A percentile compares a stretch with the other conserved stretches of the same genome.
These are phyloP conservation scores for Mungos mungo DNA, from an alignment of 2,113 vertebrate species.

Conservation along the genomic window DNA sequence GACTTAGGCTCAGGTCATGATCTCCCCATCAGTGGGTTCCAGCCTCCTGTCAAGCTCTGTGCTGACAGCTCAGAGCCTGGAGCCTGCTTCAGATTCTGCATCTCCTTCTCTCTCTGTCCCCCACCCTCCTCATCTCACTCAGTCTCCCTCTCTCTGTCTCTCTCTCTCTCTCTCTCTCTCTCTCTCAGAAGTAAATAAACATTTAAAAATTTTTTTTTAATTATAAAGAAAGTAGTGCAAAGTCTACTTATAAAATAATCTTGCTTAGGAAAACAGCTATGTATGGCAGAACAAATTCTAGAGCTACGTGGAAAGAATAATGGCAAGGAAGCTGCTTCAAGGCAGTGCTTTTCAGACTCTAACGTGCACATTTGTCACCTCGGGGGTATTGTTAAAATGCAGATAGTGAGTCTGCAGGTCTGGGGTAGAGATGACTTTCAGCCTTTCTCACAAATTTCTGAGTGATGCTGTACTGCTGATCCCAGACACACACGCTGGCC, in stretches of 20 bases:
- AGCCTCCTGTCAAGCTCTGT: too few species aligned
- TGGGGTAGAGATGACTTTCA: not conserved
- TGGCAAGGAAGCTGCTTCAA: not conserved
- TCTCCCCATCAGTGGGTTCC: too few species aligned
- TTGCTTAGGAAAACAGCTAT: not conserved
- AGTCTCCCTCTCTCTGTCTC: too few species aligned
- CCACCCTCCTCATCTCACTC: too few species aligned
- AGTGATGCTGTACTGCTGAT: not conserved
- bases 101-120: too few species aligned
- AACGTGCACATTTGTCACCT: too few species aligned
- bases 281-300: not conserved
- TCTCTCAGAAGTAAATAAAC: too few species aligned
- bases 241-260: not conserved
- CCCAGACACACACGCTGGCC: not conserved
- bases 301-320: not conserved
- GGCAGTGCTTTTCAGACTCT: not conserved
- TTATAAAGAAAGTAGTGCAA: slow-evolving; percentile 20
- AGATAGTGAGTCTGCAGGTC: not conserved
- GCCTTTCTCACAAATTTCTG: not conserved
- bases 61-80: too few species aligned
- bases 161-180: too few species aligned
- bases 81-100: too few species aligned
- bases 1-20: too few species aligned
- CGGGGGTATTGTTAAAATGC: not conserved
- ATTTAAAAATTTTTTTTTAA: too few species aligned